Percentiles rank a stretch among this genome's conserved stretches.
phyloP scores from a whole-genome alignment of 2,113 vertebrate genomes.

The Silurus asotus region DNA sequence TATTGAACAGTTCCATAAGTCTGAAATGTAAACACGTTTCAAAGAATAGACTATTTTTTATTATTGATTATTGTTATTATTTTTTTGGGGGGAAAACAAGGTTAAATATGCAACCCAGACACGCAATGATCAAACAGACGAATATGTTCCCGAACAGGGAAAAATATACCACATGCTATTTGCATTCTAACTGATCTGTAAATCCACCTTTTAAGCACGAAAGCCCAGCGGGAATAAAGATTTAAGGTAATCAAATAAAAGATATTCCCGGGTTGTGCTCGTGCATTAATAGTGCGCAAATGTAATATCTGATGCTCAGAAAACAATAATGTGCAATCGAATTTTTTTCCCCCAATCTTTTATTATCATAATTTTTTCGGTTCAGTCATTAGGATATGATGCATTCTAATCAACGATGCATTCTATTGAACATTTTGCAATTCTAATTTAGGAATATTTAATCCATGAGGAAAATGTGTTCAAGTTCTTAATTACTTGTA shows the following conservation, averaged over 20 bases:
- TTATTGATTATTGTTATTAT: too few species aligned
- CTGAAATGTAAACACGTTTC: background rate
- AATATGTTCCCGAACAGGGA: background rate
- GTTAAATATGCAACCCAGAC: background rate
- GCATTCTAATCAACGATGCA: background rate
- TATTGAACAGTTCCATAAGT: background rate
- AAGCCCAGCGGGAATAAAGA: slow-evolving; percentile 2
- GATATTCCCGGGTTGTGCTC: slow-evolving; percentile 8
- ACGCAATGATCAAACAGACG: background rate
- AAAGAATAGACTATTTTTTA: background rate
- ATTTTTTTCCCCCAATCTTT: background rate
- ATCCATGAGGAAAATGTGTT: background rate
- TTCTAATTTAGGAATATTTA: background rate
- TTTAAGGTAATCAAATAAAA: slow-evolving; percentile 2
- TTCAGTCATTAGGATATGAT: background rate
- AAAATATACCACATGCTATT: background rate
- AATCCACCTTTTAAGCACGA: slow-evolving; percentile 15
- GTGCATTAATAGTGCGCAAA: background rate
- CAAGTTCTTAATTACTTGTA: background rate
- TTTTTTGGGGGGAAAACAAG: background rate
- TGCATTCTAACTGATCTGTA: slow-evolving; percentile 7
- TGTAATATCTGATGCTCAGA: background rate
- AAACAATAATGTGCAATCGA: background rate
- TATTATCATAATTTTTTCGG: background rate
- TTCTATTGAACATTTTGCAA: background rate